Percentiles rank a stretch among this genome's conserved stretches.
phyloP scores from a whole-genome alignment of 2,888 invertebrate genomes.

The Drosophila kuntzei region DNA sequence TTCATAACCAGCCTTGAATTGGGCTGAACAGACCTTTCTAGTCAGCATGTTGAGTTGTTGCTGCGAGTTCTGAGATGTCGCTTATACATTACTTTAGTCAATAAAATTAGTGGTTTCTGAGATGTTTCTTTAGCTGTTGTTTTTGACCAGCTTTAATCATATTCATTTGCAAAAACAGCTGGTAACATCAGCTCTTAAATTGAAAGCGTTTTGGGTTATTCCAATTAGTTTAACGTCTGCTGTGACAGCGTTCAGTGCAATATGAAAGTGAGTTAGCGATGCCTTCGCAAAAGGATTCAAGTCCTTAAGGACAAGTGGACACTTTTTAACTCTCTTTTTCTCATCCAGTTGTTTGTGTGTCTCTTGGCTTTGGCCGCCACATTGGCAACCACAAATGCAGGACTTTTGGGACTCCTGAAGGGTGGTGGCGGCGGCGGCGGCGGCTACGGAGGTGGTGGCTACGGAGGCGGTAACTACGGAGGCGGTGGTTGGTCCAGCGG shows the following conservation, averaged over 20 bases:
- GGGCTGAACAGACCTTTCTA: slow-evolving; percentile 31
- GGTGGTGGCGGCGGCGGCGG: slow-evolving; percentile 50
- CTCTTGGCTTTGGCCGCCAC: slow-evolving; percentile 64
- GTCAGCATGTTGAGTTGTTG: slow-evolving; percentile 2
- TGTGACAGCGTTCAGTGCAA: slow-evolving; percentile 51
- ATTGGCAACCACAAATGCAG: slow-evolving; percentile 65
- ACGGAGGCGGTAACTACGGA: slow-evolving; percentile 17
- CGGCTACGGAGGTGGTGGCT: slow-evolving; percentile 24
- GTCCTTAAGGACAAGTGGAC: slow-evolving; percentile 17
- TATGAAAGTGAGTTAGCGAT: slow-evolving; percentile 70
- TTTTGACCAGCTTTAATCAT: slow-evolving; percentile 31
- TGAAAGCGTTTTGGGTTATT: slow-evolving; percentile 56
- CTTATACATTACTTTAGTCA: slow-evolving; percentile 23
- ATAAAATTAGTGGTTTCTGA: slow-evolving; percentile 45
- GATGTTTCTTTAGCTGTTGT: slow-evolving; percentile 32
- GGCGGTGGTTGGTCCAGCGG: slow-evolving; percentile 28
- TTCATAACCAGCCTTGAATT: slow-evolving; percentile 37
- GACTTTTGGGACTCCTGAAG: slow-evolving; percentile 65
- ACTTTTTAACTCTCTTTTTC: slow-evolving; percentile 24
- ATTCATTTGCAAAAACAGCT: slow-evolving; percentile 25
- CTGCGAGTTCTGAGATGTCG: neutral
- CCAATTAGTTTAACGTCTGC: slow-evolving; percentile 68
- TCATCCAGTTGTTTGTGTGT: slow-evolving; percentile 65
- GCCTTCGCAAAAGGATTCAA: slow-evolving; percentile 31
- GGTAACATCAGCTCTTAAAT: slow-evolving; percentile 60